Evolutionary conservation across 2,113 vertebrate genomes (phyloP).

Genomic region (Saccopteryx bilineata): DNA sequence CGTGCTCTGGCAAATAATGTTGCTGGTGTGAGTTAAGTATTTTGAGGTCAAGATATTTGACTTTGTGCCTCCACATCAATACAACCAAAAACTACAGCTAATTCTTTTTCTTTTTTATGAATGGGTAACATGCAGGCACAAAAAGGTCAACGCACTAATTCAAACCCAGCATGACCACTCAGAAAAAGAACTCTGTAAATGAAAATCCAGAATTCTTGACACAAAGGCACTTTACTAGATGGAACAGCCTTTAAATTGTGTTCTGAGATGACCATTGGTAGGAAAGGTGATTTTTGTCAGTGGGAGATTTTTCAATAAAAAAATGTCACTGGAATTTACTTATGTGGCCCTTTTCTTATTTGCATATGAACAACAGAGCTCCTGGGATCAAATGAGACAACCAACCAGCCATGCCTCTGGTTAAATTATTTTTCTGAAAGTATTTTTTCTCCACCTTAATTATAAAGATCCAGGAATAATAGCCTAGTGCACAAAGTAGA

Average conservation of each 20-base stretch:
- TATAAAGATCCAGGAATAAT: conserved; percentile 77
- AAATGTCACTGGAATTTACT: conserved; percentile 67
- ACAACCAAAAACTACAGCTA: conserved; percentile 48
- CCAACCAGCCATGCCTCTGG: conserved; percentile 60
- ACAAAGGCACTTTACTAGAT: conserved; percentile 35
- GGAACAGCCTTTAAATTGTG: conserved; percentile 57
- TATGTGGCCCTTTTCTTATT: conserved; percentile 72
- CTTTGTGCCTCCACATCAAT: background rate
- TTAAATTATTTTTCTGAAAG: conserved; percentile 73
- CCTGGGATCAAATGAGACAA: conserved; percentile 73
- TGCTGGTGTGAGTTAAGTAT: conserved; percentile 29
- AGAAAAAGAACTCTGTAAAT: conserved; percentile 59
- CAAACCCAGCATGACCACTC: conserved; percentile 59
- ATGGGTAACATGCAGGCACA: conserved; percentile 42
- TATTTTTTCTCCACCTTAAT: conserved; percentile 77
- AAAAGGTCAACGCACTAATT: conserved; percentile 62
- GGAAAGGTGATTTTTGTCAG: conserved; percentile 71
- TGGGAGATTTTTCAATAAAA: conserved; percentile 72
- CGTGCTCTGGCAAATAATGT: background rate
- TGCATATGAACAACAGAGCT: conserved; percentile 65
- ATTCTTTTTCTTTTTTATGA: conserved; percentile 65
- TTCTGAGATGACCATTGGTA: conserved; percentile 25
- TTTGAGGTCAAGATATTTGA: conserved; percentile 57
- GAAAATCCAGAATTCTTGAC: conserved; percentile 67
- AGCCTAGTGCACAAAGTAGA: conserved; percentile 68